phyloP scores from a whole-genome alignment of 2,888 invertebrate species.

The Apamea sordens region DNA sequence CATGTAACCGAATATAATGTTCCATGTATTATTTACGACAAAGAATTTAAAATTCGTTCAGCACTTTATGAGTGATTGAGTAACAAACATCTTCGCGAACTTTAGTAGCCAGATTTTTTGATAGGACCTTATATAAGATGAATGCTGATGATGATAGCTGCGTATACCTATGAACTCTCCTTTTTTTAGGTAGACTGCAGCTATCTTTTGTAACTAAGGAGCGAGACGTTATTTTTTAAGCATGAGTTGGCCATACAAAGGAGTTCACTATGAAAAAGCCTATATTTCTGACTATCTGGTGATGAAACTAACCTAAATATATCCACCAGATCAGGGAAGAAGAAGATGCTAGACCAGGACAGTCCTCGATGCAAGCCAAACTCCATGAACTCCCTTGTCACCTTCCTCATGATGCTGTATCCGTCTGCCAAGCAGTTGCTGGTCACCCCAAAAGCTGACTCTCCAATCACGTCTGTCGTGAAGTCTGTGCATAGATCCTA shows the following conservation, averaged over 20 bases:
- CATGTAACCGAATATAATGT: background rate
- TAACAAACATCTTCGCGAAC: background rate
- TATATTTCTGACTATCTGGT: background rate
- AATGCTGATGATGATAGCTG: too few relatives aligned
- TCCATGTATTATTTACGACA: background rate
- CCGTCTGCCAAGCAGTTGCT: conserved; percentile 73
- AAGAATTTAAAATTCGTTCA: background rate
- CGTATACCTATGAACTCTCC: too few relatives aligned
- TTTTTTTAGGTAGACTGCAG: too few relatives aligned
- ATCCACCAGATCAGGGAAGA: conserved; percentile 75
- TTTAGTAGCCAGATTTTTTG: background rate
- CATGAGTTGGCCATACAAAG: background rate
- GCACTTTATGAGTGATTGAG: background rate
- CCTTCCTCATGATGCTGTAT: conserved; percentile 70
- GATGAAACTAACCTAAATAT: conserved; percentile 68
- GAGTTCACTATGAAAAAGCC: background rate
- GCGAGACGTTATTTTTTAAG: too few relatives aligned
- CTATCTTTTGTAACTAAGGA: background rate
- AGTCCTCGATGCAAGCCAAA: conserved; percentile 71
- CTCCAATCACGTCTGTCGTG: conserved; percentile 76
- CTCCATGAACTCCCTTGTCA: conserved; percentile 73
- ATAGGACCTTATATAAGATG: background rate
- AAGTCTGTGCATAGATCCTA: conserved; percentile 72
- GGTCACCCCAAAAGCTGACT: conserved; percentile 73
- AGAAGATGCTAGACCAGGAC: conserved; percentile 77